These are phyloP conservation scores for Dinocampus coccinellae DNA, from an alignment of 2,888 invertebrate genomes.

Conservation along the genomic window DNA sequence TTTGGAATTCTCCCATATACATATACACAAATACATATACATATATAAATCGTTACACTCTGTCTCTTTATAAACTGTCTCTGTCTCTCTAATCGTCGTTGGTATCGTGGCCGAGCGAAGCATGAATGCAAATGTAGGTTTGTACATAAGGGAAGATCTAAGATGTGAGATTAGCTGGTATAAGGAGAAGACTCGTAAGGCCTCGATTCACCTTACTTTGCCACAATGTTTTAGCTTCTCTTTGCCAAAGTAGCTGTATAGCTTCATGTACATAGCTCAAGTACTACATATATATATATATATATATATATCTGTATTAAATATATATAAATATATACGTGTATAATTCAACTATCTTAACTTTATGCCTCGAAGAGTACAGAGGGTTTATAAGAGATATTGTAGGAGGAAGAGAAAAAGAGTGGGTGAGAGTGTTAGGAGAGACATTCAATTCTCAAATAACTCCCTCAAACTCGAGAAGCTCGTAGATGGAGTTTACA, in stretches of 20 bases:
- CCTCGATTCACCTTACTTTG: conserved; percentile 11
- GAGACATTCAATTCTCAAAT: not conserved
- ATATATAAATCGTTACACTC: conserved; percentile 10
- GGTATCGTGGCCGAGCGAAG: conserved; percentile 30
- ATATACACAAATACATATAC: conserved; percentile 9
- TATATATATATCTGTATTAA: not conserved
- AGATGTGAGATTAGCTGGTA: conserved; percentile 63
- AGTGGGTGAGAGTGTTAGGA: no score
- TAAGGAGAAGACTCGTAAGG: conserved; percentile 51
- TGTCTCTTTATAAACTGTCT: conserved; percentile 5
- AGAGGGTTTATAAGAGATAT: not conserved
- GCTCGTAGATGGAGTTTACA: not conserved
- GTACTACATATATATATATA: not conserved
- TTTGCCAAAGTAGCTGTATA: not conserved
- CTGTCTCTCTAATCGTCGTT: conserved; percentile 21
- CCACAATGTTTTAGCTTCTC: conserved; percentile 3
- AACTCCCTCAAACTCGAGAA: conserved; percentile 6
- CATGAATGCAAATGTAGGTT: conserved; percentile 34
- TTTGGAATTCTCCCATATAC: not conserved
- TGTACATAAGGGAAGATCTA: conserved; percentile 50
- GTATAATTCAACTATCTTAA: conserved; percentile 11
- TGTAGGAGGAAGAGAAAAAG: no score
- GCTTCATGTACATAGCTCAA: not conserved
- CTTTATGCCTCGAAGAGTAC: conserved; percentile 5
- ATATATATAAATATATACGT: not conserved